Evolutionary conservation across 2,888 invertebrate species (phyloP), one percentile per base, ranked within the genome.

Genomic region (Apodemia duryi): DNA sequence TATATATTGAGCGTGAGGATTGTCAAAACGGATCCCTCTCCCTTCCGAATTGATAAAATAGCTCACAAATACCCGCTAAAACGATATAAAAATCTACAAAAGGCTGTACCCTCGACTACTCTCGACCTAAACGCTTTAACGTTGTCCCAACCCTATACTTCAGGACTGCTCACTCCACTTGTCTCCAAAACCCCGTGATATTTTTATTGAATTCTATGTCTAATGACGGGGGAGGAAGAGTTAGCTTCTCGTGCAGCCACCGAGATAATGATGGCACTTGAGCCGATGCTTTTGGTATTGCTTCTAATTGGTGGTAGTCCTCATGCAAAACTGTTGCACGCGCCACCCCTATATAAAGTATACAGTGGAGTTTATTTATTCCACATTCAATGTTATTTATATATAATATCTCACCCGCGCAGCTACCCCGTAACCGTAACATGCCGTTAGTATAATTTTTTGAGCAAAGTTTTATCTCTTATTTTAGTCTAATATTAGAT

Each of bases 231-330:
- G 77, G 70, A 70, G 71, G 78, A 87, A 82, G 84, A 76, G 79
- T 79, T 76, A 83, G 74, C 77, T 84, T 86, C 38, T 77, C 78
- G 68, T 85, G 80, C 72, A 69, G 68, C 65, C 52, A 63, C 69
- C 83, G 78, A 86, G 91, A 91, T 91, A 91, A 91, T 91, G 91
- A 91, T 91, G 91, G 88, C 84, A 89, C 91, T 91, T 88, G 84
- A 91, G 80, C 78, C 78, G 79, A 84, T 85, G 87, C 85, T 84
- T 88, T 85, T 86, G 87, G 81, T 88, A 88, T 88, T 85, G 81
- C 88, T 85, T 84, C 83, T 91, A 91, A 91, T 91, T 91, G 91
- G 89, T 85, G 85, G 78, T 83, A 83, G 85, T 82, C 76, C 86
- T 90, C 82, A 77, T 84, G 79, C 79, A 88, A 91, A 91, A 91